Evolutionary conservation across 2,797 vertebrate genomes (phyloP).

Genomic region (Schizopygopsis pylzovi): DNA sequence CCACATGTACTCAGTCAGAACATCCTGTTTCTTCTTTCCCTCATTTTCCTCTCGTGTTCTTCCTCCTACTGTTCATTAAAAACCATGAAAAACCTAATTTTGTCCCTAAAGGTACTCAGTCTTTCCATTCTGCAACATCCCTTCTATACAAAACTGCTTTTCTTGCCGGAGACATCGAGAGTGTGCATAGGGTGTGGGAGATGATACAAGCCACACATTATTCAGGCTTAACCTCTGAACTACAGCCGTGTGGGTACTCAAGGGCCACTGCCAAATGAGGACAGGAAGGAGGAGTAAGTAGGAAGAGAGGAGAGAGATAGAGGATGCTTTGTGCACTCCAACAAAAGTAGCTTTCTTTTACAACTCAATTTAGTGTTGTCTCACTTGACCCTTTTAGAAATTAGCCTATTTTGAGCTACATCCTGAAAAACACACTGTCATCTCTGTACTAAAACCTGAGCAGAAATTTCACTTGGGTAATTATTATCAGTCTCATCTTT

Average conservation of each 20-base stretch:
- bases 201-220: conserved; percentile 55
- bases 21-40: conserved; percentile 12
- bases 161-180: not conserved
- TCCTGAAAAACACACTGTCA: conserved; percentile 50
- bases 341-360: conserved; percentile 57
- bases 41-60: conserved; percentile 8
- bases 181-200: not conserved
- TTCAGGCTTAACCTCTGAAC: conserved; percentile 47
- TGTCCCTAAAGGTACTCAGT: not conserved
- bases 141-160: conserved; percentile 12
- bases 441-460: conserved; percentile 19
- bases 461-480: not conserved
- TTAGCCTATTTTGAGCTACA: conserved; percentile 37
- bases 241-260: conserved; percentile 40
- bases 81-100: not conserved
- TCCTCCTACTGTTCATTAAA: not conserved
- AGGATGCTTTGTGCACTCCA: conserved; percentile 47
- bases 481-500: not conserved
- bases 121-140: conserved; percentile 19
- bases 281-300: conserved; percentile 36
- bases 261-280: conserved; percentile 38
- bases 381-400: conserved; percentile 36
- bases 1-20: not conserved
- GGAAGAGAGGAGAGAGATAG: conserved; percentile 46
- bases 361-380: conserved; percentile 44